phyloP scores from a whole-genome alignment of 2,888 invertebrate genomes.

The Abscondita cerata region DNA sequence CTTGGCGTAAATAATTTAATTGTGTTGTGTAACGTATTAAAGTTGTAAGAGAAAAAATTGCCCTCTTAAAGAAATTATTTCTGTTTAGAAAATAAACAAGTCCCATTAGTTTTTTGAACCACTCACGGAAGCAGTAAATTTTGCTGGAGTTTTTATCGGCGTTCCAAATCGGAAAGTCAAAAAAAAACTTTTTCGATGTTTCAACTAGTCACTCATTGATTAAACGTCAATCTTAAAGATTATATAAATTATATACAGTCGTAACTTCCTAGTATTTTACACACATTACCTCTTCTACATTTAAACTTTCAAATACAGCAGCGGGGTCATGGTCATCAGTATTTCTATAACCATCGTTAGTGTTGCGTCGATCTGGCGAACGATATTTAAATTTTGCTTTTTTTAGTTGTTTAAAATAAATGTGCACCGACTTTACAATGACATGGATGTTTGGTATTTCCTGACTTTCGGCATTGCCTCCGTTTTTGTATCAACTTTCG shows the following conservation, averaged over 20 bases:
- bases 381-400: constrained; percentile 1
- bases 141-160: constrained; percentile 2
- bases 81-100: constrained; percentile 9
- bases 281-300: constrained; percentile 6
- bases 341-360: constrained; percentile 2
- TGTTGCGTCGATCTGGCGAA: not conserved
- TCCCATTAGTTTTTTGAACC: constrained; percentile 7
- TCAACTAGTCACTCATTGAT: not conserved
- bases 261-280: constrained; percentile 1
- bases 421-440: not conserved
- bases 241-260: not conserved
- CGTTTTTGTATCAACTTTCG: not conserved
- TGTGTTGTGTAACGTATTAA: too few relatives aligned
- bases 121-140: constrained; percentile 8
- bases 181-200: not conserved
- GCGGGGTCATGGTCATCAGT: constrained; percentile 10
- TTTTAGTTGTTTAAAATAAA: not conserved
- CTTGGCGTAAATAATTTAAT: too few relatives aligned
- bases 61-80: constrained; percentile 8
- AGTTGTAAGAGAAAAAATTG: not conserved
- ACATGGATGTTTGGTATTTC: constrained; percentile 5
- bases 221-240: constrained; percentile 4
- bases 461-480: not conserved
- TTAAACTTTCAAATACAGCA: constrained; percentile 8
- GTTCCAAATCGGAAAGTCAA: not conserved